Percentiles rank a stretch among this genome's conserved stretches.
phyloP scores from a whole-genome alignment of 2,888 invertebrate genomes.

The Melanotus villosus region DNA sequence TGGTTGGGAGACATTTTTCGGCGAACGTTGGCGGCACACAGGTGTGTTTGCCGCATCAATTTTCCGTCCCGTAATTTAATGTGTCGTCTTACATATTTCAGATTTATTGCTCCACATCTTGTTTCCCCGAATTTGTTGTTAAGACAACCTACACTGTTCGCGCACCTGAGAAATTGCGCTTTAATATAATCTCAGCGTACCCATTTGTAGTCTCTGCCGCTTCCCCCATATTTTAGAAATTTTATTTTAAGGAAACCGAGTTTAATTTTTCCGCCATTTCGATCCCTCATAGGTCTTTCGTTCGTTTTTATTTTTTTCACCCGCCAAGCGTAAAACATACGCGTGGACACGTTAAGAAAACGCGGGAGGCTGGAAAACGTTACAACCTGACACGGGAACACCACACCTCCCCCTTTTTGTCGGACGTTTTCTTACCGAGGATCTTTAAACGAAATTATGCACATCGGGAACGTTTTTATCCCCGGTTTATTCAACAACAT shows the following conservation, averaged over 20 bases:
- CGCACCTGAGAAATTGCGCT: conserved; percentile 40
- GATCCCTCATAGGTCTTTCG: neutral
- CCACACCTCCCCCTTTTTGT: neutral
- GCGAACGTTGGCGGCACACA: conserved; percentile 36
- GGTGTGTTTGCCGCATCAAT: conserved; percentile 59
- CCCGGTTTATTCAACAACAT: neutral
- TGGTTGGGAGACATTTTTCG: conserved; percentile 41
- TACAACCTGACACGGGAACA: neutral
- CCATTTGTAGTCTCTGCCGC: neutral
- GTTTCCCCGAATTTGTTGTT: conserved; percentile 44
- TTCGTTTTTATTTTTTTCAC: neutral
- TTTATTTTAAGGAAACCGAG: neutral
- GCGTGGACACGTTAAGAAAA: too few relatives aligned
- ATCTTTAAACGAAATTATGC: conserved; percentile 5
- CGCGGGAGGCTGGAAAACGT: neutral
- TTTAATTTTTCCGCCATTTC: neutral
- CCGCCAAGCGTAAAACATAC: neutral
- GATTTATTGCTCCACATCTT: conserved; percentile 56
- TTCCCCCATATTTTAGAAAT: too few relatives aligned
- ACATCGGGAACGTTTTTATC: conserved; percentile 6
- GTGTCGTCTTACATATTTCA: conserved; percentile 62
- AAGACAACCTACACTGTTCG: conserved; percentile 45
- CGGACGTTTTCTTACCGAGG: neutral
- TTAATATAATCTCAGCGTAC: conserved; percentile 34
- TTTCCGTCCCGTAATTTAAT: conserved; percentile 59